Conservation (phyloP, 2,113 vertebrate genomes). For the Rhinopithecus roxellana region DNA sequence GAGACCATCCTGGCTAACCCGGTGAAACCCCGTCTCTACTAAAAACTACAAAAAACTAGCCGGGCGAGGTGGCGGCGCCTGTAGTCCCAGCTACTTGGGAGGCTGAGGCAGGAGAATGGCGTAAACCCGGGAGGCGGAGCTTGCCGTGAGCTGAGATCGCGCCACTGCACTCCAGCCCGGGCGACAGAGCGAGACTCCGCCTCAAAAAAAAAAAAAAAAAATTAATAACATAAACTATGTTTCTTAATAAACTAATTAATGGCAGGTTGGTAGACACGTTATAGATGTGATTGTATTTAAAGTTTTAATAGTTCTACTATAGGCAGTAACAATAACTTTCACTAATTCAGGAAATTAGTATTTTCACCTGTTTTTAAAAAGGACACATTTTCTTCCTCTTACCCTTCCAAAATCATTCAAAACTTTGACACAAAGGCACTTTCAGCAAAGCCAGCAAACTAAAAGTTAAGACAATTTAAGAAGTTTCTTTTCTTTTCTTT, state of each 20-base stretch:
- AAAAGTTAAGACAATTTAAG: background rate
- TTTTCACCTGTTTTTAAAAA: background rate
- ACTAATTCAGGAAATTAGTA: background rate
- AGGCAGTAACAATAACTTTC: background rate
- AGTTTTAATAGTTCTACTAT: background rate
- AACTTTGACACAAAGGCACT: background rate
- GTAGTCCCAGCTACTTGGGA: too few relatives aligned
- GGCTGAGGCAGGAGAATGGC: too few relatives aligned
- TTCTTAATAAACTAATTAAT: background rate
- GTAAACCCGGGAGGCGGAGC: too few relatives aligned
- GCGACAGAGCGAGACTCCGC: too few relatives aligned
- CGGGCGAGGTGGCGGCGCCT: rapidly evolving
- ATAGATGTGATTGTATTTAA: background rate
- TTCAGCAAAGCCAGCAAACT: background rate
- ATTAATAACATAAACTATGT: background rate
- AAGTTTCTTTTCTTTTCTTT: background rate
- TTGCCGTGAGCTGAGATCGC: rapidly evolving
- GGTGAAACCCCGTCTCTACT: too few relatives aligned
- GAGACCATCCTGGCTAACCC: too few relatives aligned
- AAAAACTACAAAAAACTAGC: too few relatives aligned
- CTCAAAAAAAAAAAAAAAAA: background rate
- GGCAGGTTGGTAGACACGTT: background rate
- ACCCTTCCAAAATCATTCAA: background rate
- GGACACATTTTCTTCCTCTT: background rate
- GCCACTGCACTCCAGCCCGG: too few relatives aligned